Percentiles rank a stretch among this genome's conserved stretches.
Conservation (phyloP, 1,140 invertebrate species). For the Tetramorium simillimum region DNA sequence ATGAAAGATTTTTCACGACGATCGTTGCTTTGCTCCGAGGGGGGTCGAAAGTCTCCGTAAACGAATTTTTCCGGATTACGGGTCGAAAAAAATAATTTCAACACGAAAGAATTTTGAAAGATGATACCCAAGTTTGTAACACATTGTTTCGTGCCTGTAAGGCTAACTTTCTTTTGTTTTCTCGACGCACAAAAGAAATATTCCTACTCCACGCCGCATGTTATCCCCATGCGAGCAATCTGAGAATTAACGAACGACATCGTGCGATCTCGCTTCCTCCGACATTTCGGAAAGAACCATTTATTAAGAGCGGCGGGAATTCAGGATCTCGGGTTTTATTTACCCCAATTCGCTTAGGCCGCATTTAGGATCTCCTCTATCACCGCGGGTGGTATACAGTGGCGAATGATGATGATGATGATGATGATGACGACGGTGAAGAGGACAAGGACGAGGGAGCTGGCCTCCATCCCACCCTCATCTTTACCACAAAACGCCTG, state of each 20-base stretch:
- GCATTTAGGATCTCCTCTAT: conserved; percentile 4
- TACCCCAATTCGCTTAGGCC: not conserved
- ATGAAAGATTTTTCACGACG: not conserved
- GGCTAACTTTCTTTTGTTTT: not conserved
- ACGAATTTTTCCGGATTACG: no score
- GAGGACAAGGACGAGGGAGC: not conserved
- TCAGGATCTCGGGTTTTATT: not conserved
- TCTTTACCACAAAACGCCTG: conserved; percentile 1
- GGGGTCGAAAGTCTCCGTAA: not conserved
- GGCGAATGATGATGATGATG: conserved; percentile 2
- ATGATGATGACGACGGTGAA: not conserved
- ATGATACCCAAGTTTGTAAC: no score
- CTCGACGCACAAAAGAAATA: not conserved
- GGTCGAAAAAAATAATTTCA: no score
- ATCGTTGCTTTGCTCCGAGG: not conserved
- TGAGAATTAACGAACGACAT: not conserved
- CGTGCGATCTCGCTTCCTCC: not conserved
- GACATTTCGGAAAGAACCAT: conserved; percentile 6
- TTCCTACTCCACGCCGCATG: not conserved
- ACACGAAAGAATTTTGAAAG: no score
- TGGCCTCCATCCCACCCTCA: not conserved
- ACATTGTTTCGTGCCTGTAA: no score
- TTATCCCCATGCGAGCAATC: not conserved
- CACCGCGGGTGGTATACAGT: conserved; percentile 24
- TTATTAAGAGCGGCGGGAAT: not conserved